Percentiles rank a stretch among this genome's conserved stretches.
phyloP scores from a whole-genome alignment of 2,888 invertebrate species.

The Piscicola geometra region DNA sequence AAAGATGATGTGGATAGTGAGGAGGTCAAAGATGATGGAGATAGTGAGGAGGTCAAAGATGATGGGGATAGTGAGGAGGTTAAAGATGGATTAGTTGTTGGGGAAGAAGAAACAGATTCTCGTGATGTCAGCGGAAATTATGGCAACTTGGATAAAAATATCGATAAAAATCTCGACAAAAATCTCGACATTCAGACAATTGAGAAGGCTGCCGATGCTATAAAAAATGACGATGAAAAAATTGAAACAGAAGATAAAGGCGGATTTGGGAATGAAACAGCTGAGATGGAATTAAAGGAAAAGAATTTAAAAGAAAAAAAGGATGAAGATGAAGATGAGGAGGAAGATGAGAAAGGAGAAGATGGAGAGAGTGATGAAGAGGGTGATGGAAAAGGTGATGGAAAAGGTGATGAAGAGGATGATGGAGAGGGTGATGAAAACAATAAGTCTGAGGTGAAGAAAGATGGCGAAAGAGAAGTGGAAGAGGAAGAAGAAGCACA shows the following conservation, averaged over 20 bases:
- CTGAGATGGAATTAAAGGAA: no score
- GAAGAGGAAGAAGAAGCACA: background rate
- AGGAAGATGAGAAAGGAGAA: conserved; percentile 7
- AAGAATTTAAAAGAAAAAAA: background rate
- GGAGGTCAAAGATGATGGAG: background rate
- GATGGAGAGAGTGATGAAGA: conserved; percentile 23
- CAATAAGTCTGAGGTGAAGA: no score
- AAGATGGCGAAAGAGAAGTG: no score
- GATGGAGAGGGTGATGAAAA: no score
- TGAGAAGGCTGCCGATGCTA: no score
- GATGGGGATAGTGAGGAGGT: background rate
- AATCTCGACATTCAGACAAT: no score
- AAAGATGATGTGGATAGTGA: background rate
- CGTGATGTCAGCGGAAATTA: no score
- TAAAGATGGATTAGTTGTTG: background rate
- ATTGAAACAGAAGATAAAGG: no score
- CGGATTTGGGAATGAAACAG: no score
- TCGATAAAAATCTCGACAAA: background rate
- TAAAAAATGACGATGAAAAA: no score
- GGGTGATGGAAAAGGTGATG: conserved; percentile 21
- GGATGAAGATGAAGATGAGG: conserved; percentile 9
- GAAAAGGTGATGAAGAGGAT: no score
- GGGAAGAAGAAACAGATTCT: no score
- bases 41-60: background rate
- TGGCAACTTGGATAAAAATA: background rate